A percentile compares a stretch with the other conserved stretches of the same genome.
Conservation (phyloP, 2,113 vertebrate species). For the Limanda limanda region DNA sequence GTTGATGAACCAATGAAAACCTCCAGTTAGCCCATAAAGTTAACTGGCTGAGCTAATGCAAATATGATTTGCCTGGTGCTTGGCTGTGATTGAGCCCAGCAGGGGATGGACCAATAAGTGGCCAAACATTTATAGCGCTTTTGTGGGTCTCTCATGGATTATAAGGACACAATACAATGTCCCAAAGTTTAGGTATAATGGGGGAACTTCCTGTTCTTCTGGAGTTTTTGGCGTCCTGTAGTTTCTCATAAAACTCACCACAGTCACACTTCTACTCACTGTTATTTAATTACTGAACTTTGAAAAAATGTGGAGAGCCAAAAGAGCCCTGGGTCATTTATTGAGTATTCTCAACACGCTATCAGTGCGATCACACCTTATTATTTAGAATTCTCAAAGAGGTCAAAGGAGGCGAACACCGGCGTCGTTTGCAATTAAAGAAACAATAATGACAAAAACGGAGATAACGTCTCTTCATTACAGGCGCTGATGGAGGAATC, state of each 20-base stretch:
- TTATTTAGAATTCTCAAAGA: constrained; percentile 49
- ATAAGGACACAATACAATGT: not conserved
- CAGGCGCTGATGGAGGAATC: constrained; percentile 36
- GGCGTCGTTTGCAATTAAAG: constrained; percentile 57
- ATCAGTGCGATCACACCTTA: constrained; percentile 29
- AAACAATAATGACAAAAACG: constrained; percentile 51
- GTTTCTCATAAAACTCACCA: not conserved
- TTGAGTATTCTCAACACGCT: constrained; percentile 45
- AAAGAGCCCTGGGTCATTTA: constrained; percentile 8
- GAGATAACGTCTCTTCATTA: constrained; percentile 55
- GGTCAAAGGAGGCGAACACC: constrained; percentile 39
- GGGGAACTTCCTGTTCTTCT: not conserved
- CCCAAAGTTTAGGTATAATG: not conserved
- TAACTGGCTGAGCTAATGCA: not conserved
- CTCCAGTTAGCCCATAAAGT: not conserved
- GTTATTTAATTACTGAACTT: constrained; percentile 35
- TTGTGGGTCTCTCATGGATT: too few species aligned
- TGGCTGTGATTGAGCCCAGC: not conserved
- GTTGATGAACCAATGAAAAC: constrained; percentile 19
- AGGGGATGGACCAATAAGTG: not conserved
- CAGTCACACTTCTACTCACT: not conserved
- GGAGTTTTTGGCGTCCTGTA: constrained; percentile 6
- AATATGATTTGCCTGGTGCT: not conserved
- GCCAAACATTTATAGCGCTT: not conserved
- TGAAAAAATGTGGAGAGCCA: not conserved